Evolutionary conservation across 2,888 invertebrate genomes (phyloP).

Genomic region (Dryobota labecula): DNA sequence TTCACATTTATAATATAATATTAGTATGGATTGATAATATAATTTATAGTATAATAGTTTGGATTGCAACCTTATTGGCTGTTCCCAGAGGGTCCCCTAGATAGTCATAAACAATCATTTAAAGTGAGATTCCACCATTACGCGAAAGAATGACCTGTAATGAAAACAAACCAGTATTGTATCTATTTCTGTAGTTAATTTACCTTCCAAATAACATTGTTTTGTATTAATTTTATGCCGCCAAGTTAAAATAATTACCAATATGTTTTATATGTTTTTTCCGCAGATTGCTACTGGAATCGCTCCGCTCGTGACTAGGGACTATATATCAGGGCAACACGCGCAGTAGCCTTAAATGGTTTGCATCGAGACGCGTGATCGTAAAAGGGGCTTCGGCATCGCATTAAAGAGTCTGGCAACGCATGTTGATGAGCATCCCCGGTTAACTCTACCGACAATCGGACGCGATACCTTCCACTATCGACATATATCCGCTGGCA

Average conservation of each 20-base stretch:
- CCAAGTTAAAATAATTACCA: conserved; percentile 44
- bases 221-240: conserved; percentile 20
- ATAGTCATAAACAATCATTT: conserved; percentile 1
- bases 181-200: conserved; percentile 28
- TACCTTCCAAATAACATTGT: conserved; percentile 17
- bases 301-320: conserved; percentile 69
- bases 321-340: conserved; percentile 72
- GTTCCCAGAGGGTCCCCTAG: neutral
- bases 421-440: conserved; percentile 70
- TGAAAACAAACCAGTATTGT: conserved; percentile 2
- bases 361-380: conserved; percentile 71
- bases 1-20: no score
- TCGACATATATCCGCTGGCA: conserved; percentile 63
- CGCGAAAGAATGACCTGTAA: conserved; percentile 3
- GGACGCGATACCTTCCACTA: conserved; percentile 65
- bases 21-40: no score
- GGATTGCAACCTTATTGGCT: conserved; percentile 16
- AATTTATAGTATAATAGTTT: no score
- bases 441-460: conserved; percentile 65
- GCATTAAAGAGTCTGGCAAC: conserved; percentile 70
- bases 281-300: conserved; percentile 64
- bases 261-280: conserved; percentile 50
- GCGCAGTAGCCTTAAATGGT: conserved; percentile 76
- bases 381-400: conserved; percentile 75
- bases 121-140: conserved; percentile 9